Evolutionary conservation across 2,797 vertebrate genomes (phyloP).

Genomic region (Coregonus suidteri): DNA sequence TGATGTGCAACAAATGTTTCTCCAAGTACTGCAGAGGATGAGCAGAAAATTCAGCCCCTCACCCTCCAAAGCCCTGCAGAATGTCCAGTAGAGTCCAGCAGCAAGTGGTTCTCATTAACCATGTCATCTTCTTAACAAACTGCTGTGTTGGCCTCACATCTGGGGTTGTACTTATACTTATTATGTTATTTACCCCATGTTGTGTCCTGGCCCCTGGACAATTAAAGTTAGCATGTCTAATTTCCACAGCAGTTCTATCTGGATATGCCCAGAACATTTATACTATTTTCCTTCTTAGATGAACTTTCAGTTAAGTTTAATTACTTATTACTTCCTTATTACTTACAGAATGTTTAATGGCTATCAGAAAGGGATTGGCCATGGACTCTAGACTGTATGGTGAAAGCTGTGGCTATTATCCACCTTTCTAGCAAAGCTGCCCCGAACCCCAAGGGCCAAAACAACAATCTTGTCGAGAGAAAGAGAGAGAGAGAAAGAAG

Average conservation of each 20-base stretch:
- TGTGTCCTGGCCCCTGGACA: conserved; percentile 44
- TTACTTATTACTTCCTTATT: not conserved
- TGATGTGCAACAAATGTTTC: conserved; percentile 80
- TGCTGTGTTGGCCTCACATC: conserved; percentile 79
- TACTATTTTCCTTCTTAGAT: too few relatives aligned
- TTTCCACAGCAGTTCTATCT: too few relatives aligned
- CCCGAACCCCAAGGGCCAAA: conserved; percentile 41
- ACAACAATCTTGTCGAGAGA: conserved; percentile 24
- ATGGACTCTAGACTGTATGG: not conserved
- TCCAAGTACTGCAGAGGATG: conserved; percentile 70
- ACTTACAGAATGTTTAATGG: not conserved
- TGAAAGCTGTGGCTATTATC: conserved; percentile 14
- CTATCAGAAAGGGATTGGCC: not conserved
- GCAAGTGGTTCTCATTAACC: conserved; percentile 91
- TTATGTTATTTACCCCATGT: conserved; percentile 46
- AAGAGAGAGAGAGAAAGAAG: conserved; percentile 27
- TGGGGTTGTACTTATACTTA: conserved; percentile 62
- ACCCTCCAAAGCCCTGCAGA: conserved; percentile 72
- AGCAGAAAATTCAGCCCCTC: conserved; percentile 52
- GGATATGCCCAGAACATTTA: too few relatives aligned
- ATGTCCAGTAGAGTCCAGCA: conserved; percentile 73
- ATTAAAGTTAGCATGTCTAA: conserved; percentile 43
- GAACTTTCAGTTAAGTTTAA: not conserved
- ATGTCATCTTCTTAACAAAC: conserved; percentile 90
- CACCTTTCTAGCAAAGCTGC: not conserved